phyloP scores from a whole-genome alignment of 1,140 invertebrate genomes.

The Sweltsa coloradensis region DNA sequence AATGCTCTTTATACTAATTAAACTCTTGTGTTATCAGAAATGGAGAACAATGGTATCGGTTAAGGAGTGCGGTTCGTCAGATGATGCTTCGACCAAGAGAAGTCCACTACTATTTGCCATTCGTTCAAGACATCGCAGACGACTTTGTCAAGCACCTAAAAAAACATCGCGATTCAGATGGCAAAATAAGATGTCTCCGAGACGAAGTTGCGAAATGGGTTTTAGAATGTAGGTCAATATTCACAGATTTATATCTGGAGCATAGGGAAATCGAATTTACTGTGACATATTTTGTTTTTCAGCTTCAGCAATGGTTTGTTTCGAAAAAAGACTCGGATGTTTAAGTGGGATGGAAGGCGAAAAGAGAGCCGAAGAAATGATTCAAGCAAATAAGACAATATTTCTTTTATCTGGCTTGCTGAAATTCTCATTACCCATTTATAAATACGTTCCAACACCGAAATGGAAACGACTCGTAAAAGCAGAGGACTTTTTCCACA shows the following conservation, averaged over 20 bases:
- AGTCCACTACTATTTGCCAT: slow-evolving; percentile 31
- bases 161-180: slow-evolving; percentile 14
- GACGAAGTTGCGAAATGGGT: slow-evolving; percentile 27
- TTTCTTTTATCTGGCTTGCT: slow-evolving; percentile 30
- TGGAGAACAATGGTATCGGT: slow-evolving; percentile 37
- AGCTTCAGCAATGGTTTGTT: slow-evolving; percentile 35
- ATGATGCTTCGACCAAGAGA: slow-evolving; percentile 33
- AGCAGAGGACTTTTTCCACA: slow-evolving; percentile 32
- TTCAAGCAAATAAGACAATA: slow-evolving; percentile 30
- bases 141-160: slow-evolving; percentile 28
- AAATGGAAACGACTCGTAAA: slow-evolving; percentile 27
- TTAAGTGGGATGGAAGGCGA: slow-evolving; percentile 21
- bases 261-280: no score
- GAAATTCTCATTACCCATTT: slow-evolving; percentile 32
- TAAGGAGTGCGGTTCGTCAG: slow-evolving; percentile 31
- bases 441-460: slow-evolving; percentile 29
- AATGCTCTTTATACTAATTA: no score
- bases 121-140: slow-evolving; percentile 28
- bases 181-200: slow-evolving; percentile 17
- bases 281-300: no score
- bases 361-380: slow-evolving; percentile 26
- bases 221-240: slow-evolving; percentile 20
- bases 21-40: slow-evolving; percentile 26
- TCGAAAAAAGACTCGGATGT: slow-evolving; percentile 34
- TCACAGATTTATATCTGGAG: background rate